phyloP scores from a whole-genome alignment of 2,797 vertebrate genomes.

The Orestias chungarensis region DNA sequence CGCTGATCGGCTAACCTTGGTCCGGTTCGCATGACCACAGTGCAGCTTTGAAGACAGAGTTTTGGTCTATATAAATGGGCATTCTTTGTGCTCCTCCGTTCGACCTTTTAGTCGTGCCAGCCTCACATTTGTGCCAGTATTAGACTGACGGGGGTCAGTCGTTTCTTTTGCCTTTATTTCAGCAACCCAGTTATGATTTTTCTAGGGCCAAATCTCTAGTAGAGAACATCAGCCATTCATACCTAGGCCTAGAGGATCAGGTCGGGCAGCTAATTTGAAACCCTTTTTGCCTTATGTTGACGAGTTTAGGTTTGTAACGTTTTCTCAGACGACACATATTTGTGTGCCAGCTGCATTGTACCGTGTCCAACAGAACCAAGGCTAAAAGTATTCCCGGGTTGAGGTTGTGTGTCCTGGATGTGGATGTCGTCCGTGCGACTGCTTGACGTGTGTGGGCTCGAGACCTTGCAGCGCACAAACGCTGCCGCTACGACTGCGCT shows the following conservation, averaged over 20 bases:
- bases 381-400: conserved; percentile 45
- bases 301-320: conserved; percentile 44
- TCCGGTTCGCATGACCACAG: conserved; percentile 67
- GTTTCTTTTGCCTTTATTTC: conserved; percentile 67
- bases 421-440: conserved; percentile 47
- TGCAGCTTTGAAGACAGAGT: conserved; percentile 60
- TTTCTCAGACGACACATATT: conserved; percentile 37
- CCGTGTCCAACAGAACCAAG: conserved; percentile 72
- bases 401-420: conserved; percentile 52
- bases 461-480: conserved; percentile 71
- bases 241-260: conserved; percentile 65
- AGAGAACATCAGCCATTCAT: conserved; percentile 53
- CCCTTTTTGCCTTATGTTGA: conserved; percentile 71
- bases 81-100: conserved; percentile 59
- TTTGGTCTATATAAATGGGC: conserved; percentile 55
- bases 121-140: conserved; percentile 77
- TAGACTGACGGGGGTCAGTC: conserved; percentile 52
- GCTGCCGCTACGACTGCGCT: conserved; percentile 58
- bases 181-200: conserved; percentile 66
- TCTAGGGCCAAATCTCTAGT: conserved; percentile 62
- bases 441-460: conserved; percentile 46
- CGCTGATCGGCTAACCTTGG: conserved; percentile 71
- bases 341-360: conserved; percentile 65
- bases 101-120: conserved; percentile 65
- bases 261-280: conserved; percentile 71